Evolutionary conservation across 1,140 invertebrate genomes (phyloP), one percentile per base, ranked within the genome.

Genomic region (Drosophila takahashii): DNA sequence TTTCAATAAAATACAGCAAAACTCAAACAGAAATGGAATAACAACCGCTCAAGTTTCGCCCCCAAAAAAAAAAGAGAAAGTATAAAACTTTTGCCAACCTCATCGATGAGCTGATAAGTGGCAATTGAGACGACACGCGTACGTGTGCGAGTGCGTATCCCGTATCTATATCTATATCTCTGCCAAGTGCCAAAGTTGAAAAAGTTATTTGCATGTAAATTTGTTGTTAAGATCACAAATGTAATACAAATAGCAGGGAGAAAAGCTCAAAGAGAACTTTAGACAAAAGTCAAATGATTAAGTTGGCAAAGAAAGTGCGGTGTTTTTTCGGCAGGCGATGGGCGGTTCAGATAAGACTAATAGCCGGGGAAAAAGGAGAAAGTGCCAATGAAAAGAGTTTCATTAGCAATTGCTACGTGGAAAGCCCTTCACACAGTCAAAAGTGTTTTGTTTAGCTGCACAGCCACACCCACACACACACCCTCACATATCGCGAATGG

Each of bases 191-290:
- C 66, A 87, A 87, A 87, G 84, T 87, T 87, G 76, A 87, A 83
- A 87, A 87, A 87, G 84, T 87, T 87, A 87, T 87, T 87, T 87
- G 83, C 83, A 87, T 87, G 84, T 87, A 87, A 87, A 87, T 87
- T 87, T 89, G 84, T 89, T 87, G 84, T 80, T 83, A 79, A 81
- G 67, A 89, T 77, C 79, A 75, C 79, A 89, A 89, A 87, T 79
- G 78, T 86, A 86, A 86, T 81, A 86, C 81, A 78, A 86, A 77
- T 75, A 78, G 52, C 65, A 75, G 64, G 64, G 32, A 62, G 42
- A 41, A 74, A 69, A 48, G 42, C 61, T 36, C 8, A 58, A 42
- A 36, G 53, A 52, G 34, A 76, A 83, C 66, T 87, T 87, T 89
- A 89, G 62, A 87, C 75, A 81, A 86, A 78, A 69, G 57, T 80